Percentiles rank a stretch among this genome's conserved stretches.
Conservation (phyloP, 2,888 invertebrate genomes). For the Adela reaumurella region DNA sequence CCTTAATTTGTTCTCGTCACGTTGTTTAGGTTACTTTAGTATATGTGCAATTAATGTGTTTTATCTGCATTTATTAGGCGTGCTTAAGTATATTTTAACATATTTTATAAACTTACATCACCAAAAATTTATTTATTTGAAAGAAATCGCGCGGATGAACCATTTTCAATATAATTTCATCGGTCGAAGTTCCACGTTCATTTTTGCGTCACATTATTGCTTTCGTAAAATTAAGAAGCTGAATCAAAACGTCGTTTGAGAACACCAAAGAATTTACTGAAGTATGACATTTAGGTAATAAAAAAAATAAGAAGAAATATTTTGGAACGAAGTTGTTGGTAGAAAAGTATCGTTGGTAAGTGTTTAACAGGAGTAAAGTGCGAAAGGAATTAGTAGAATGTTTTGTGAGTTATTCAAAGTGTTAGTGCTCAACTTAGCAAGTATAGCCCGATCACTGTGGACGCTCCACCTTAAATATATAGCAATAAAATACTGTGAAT, state of each 20-base stretch:
- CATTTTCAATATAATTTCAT: no score
- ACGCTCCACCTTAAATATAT: slow-evolving; percentile 13
- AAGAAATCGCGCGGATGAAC: no score
- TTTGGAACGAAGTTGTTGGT: slow-evolving; percentile 42
- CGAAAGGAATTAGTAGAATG: slow-evolving; percentile 32
- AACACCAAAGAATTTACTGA: slow-evolving; percentile 51
- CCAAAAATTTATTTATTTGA: neutral
- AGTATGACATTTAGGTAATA: slow-evolving; percentile 47
- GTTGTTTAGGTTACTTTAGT: slow-evolving; percentile 32
- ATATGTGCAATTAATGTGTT: slow-evolving; percentile 47
- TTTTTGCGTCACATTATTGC: neutral
- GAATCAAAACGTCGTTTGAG: slow-evolving; percentile 20
- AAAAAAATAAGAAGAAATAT: slow-evolving; percentile 42
- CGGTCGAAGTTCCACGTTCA: no score
- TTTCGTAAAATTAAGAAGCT: neutral
- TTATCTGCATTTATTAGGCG: slow-evolving; percentile 36
- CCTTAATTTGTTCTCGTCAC: neutral
- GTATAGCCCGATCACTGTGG: neutral
- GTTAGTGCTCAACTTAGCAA: neutral
- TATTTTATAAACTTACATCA: slow-evolving; percentile 8
- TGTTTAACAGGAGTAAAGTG: slow-evolving; percentile 13
- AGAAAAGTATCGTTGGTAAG: slow-evolving; percentile 19
- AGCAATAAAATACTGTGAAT: slow-evolving; percentile 25
- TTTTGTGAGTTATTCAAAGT: slow-evolving; percentile 31
- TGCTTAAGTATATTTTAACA: slow-evolving; percentile 37